phyloP scores from a whole-genome alignment of 2,888 invertebrate species.

The Synergus itoensis region DNA sequence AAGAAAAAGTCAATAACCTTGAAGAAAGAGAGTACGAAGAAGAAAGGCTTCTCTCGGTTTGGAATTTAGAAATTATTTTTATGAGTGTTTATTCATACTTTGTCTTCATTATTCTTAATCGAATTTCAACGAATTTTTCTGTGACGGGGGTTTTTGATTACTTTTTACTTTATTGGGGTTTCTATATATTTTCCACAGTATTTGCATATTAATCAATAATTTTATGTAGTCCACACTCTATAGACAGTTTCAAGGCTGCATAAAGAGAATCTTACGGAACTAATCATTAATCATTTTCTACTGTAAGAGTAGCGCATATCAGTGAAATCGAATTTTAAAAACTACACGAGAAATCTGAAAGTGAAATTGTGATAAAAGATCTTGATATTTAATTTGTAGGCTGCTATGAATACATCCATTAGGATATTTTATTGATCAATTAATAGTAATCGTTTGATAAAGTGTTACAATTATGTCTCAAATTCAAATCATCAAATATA shows the following conservation, averaged over 20 bases:
- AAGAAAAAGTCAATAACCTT: slow-evolving; percentile 16
- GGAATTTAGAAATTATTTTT: not conserved
- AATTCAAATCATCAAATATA: too few species aligned
- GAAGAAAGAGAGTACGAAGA: not conserved
- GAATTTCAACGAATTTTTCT: not conserved
- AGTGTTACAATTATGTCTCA: not conserved
- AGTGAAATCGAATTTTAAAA: not conserved
- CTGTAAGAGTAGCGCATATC: not conserved
- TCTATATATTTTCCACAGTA: not conserved
- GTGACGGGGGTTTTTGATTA: not conserved
- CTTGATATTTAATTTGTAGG: slow-evolving; percentile 1
- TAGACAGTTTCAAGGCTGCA: not conserved
- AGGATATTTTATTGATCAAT: not conserved
- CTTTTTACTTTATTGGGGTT: not conserved
- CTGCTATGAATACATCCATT: not conserved
- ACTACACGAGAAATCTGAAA: slow-evolving; percentile 28
- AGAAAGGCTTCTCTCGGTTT: not conserved
- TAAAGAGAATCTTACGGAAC: not conserved
- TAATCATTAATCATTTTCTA: slow-evolving; percentile 27
- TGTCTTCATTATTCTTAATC: not conserved
- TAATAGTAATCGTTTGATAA: not conserved
- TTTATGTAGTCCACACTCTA: not conserved
- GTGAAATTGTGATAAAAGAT: slow-evolving; percentile 24
- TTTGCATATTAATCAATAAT: not conserved
- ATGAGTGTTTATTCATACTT: not conserved